Conservation (phyloP, 1,140 invertebrate species). For the Monochamus saltuarius region DNA sequence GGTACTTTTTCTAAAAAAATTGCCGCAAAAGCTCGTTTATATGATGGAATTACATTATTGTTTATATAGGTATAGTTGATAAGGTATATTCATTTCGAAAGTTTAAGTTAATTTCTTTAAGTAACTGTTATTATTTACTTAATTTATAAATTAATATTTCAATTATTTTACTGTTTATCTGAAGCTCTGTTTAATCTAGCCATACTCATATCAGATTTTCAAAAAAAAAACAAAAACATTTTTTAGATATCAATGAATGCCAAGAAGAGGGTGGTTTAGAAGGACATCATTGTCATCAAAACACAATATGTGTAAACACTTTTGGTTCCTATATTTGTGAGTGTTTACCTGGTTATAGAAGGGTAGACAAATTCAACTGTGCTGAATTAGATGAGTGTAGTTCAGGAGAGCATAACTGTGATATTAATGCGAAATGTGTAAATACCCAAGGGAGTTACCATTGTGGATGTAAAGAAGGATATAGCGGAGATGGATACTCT, state of each 20-base stretch:
- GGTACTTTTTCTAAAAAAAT: too few species aligned
- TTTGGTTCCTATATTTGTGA: slow-evolving; percentile 78
- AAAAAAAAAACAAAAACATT: too few species aligned
- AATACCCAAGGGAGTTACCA: slow-evolving; percentile 85
- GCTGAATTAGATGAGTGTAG: slow-evolving; percentile 79
- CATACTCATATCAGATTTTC: too few species aligned
- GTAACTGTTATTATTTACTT: too few species aligned
- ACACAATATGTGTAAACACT: slow-evolving; percentile 79
- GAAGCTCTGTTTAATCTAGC: too few species aligned
- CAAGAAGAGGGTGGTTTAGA: slow-evolving; percentile 68
- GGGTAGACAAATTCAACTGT: slow-evolving; percentile 77
- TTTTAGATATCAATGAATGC: slow-evolving; percentile 81
- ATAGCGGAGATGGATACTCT: slow-evolving; percentile 76
- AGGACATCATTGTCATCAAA: slow-evolving; percentile 78
- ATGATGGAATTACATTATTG: too few species aligned
- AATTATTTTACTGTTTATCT: too few species aligned
- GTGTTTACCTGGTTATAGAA: slow-evolving; percentile 76
- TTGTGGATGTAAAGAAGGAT: slow-evolving; percentile 80
- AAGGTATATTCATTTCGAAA: too few species aligned
- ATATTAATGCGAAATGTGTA: slow-evolving; percentile 76
- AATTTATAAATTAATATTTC: too few species aligned
- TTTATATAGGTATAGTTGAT: too few species aligned
- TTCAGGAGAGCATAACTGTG: slow-evolving; percentile 69
- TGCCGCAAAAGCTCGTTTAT: too few species aligned
- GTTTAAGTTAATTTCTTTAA: too few species aligned